Conservation (phyloP, 2,888 invertebrate genomes). For the Agriopis leucophaearia region DNA sequence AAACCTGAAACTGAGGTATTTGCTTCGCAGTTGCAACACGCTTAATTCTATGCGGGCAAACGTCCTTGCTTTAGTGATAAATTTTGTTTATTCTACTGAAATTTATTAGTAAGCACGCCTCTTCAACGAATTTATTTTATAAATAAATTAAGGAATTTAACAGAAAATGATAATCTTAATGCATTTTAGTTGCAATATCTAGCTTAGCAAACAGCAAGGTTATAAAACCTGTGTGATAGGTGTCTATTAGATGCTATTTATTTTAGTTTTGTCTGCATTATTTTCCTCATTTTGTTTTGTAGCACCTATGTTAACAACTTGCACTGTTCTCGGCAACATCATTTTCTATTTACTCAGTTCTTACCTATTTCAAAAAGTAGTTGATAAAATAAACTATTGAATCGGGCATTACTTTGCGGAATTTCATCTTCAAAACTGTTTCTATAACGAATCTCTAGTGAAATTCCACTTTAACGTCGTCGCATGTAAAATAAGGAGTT, state of each 20-base stretch:
- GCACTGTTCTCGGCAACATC: not conserved
- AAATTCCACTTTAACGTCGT: no score
- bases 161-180: not conserved
- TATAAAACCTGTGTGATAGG: constrained; percentile 14
- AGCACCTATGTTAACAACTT: not conserved
- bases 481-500: no score
- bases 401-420: no score
- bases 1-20: constrained; percentile 41
- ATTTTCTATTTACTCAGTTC: not conserved
- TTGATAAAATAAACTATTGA: no score
- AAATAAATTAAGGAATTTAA: no score
- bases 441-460: no score
- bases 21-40: constrained; percentile 49
- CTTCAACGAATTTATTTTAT: not conserved
- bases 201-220: constrained; percentile 8
- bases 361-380: not conserved
- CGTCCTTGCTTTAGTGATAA: constrained; percentile 53
- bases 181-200: not conserved
- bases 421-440: no score
- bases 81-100: constrained; percentile 32
- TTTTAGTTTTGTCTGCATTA: constrained; percentile 8
- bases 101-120: constrained; percentile 18
- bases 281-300: constrained; percentile 10
- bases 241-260: constrained; percentile 9
- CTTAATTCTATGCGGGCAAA: constrained; percentile 47